Evolutionary conservation across 2,888 invertebrate species (phyloP).

Genomic region (Netelia inedita): DNA sequence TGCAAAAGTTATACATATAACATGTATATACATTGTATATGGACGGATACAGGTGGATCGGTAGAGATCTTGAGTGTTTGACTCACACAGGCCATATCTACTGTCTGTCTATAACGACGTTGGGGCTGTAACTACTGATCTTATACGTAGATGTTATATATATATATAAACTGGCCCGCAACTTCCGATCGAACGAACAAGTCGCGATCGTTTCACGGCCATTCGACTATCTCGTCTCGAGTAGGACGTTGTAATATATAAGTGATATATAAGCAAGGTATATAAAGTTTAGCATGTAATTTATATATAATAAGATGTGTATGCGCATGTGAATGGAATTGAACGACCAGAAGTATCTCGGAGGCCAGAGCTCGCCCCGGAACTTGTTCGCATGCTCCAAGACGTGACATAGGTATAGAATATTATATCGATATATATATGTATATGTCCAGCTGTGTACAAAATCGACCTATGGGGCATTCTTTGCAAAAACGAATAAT

Average conservation of each 20-base stretch:
- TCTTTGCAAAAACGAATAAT: no score
- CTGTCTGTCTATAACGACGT: neutral
- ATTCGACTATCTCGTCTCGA: constrained; percentile 54
- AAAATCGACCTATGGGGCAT: no score
- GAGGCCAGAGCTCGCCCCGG: constrained; percentile 38
- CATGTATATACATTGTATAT: neutral
- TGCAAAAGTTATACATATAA: neutral
- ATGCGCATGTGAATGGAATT: neutral
- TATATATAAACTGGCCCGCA: constrained; percentile 8
- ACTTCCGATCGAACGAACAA: constrained; percentile 44
- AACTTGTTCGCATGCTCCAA: constrained; percentile 4
- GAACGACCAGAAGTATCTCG: constrained; percentile 21
- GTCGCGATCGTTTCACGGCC: constrained; percentile 53
- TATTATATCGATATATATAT: neutral
- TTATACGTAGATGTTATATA: neutral
- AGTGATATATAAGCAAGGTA: neutral
- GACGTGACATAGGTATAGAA: neutral
- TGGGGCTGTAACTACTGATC: neutral
- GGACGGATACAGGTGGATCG: constrained; percentile 29
- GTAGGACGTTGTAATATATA: neutral
- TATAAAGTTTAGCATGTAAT: constrained; percentile 1
- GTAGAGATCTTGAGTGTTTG: constrained; percentile 19
- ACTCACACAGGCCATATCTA: constrained; percentile 1
- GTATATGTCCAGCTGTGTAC: neutral
- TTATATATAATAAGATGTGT: neutral